Base-by-base conservation (phyloP, 2,113 vertebrate species). In the Sturnira hondurensis region DNA sequence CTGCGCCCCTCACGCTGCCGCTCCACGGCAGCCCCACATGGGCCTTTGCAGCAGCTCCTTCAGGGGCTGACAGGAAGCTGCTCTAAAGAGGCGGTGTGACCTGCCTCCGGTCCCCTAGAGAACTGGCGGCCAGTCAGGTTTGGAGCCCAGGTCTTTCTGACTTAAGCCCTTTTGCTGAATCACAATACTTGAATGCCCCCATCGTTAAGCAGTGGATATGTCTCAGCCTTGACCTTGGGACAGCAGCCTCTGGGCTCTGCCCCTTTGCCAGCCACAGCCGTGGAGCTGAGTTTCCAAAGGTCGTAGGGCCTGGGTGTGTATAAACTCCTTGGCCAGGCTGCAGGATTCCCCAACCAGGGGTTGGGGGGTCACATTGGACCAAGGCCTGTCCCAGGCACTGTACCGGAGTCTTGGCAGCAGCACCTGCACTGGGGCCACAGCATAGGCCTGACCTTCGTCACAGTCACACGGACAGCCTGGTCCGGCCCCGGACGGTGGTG, bases 1-100 rank as follows among this genome's bases (percentile, higher is more conserved):
- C 58, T 54, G 26, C 4, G 22, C 36, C 22, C 80, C 47, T 56
- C 19, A 16, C 0, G 45, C 50, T 1, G 13, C 88, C 3, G 0
- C 45, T 22, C 3, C 22, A 0, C 3, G 0, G 13, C 20, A 20
- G 8, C 38, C 38, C 68, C 20, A 0, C 50, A 10, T 33, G 81
- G 85, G 73, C 70, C 81, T 89, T 24, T 0, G 11, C 52, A n/a
- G 83, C 33, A 13, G 43, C n/a, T 38, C 3, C 61, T 52, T 2
- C 0, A 19, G 43, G 63, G 78, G 15, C 20, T 38, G 13, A 56
- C 28, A 45, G 68, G 86, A 88, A 20, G 22, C 36, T 22, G 67
- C 73, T 67, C 65, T 47, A 13, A 10, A 76, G 38, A 9, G 7
- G 36, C 12, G 1, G 9, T 43, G 54, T 28, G n/a, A 68, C 54